Evolutionary conservation across 2,888 invertebrate genomes (phyloP).

Genomic region (Nomada flava): DNA sequence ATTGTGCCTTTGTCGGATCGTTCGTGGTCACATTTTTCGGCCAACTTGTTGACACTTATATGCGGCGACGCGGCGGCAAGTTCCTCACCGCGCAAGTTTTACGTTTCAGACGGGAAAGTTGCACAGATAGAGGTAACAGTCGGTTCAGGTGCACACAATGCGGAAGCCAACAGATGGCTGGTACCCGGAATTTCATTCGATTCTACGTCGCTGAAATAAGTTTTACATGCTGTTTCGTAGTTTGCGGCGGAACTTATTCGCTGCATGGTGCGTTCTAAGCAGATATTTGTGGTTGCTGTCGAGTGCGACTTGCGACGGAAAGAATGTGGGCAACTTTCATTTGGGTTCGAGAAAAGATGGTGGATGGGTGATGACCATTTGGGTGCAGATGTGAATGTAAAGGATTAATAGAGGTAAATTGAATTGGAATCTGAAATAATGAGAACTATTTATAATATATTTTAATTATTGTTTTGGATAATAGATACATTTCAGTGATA

Average conservation of each 20-base stretch:
- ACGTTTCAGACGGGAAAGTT: slow-evolving; percentile 55
- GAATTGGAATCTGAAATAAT: too few relatives aligned
- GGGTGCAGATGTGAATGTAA: too few relatives aligned
- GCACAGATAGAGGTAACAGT: slow-evolving; percentile 51
- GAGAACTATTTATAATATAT: too few relatives aligned
- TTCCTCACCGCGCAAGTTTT: slow-evolving; percentile 65
- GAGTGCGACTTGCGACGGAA: neutral
- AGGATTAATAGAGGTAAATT: too few relatives aligned
- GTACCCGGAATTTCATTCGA: slow-evolving; percentile 67
- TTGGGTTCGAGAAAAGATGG: too few relatives aligned
- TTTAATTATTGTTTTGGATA: too few relatives aligned
- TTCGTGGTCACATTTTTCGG: slow-evolving; percentile 63
- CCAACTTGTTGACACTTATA: slow-evolving; percentile 71
- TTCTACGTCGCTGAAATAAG: slow-evolving; percentile 60
- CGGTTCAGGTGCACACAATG: slow-evolving; percentile 69
- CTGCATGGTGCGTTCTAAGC: neutral
- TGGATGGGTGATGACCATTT: too few relatives aligned
- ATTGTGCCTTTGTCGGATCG: slow-evolving; percentile 44
- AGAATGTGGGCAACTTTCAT: neutral
- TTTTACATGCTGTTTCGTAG: slow-evolving; percentile 62
- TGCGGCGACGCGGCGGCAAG: slow-evolving; percentile 22
- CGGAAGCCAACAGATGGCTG: slow-evolving; percentile 53
- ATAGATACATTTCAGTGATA: too few relatives aligned
- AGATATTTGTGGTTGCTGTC: slow-evolving; percentile 10
- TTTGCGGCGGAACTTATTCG: slow-evolving; percentile 35